Conservation (phyloP, 2,113 vertebrate species). For the Azemiops feae region DNA sequence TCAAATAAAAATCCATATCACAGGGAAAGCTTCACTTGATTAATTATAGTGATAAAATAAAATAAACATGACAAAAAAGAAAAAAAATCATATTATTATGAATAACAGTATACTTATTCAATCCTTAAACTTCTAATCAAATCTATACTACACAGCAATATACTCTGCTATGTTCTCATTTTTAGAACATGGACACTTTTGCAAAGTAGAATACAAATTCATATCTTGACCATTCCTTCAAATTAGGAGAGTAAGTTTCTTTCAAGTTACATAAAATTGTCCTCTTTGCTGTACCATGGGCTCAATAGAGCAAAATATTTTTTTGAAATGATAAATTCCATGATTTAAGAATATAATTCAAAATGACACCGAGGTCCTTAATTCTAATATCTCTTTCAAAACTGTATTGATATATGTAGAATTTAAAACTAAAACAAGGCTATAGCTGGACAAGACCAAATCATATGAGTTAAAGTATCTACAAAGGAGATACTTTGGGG, state of each 20-base stretch:
- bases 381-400: not conserved
- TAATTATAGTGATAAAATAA: not conserved
- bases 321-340: not conserved
- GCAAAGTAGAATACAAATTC: not conserved
- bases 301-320: not conserved
- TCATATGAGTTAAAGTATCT: not conserved
- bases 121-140: not conserved
- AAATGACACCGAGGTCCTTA: not conserved
- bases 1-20: not conserved
- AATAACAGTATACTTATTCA: not conserved
- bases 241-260: not conserved
- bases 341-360: not conserved
- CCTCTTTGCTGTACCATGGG: not conserved
- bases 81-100: not conserved
- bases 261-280: not conserved
- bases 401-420: not conserved
- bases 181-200: not conserved
- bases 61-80: not conserved
- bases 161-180: not conserved
- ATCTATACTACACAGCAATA: not conserved
- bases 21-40: not conserved
- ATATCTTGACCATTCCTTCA: not conserved
- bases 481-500: not conserved
- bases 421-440: not conserved
- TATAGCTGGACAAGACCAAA: not conserved